Base-by-base conservation (phyloP, 2,113 vertebrate genomes). In the Drymodes brunneopygia region DNA sequence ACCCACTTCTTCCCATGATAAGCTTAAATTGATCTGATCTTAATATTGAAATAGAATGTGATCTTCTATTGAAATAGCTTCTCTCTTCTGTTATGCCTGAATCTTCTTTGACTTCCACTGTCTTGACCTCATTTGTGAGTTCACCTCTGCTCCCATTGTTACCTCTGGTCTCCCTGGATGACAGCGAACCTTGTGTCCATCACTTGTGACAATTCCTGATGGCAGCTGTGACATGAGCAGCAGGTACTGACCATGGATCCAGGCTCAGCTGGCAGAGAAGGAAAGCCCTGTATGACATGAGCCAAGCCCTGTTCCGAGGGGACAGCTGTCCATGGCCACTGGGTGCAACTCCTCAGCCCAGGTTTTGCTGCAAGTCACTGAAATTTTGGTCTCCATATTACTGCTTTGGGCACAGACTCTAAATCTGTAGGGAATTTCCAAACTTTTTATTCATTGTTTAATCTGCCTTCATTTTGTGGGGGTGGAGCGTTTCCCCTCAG, bases 371-470 rank as follows among this genome's bases (percentile, higher is more conserved):
- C 53, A n/a, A 60, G 24, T 61, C n/a, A 3, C 24, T 20, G 57
- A 47, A 60, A 54, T 53, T 36, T 57, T 86, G 40, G 6, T 48
- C 50, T 88, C 56, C 38, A 51, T 21, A 0, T 80, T 13, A 5
- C 47, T 73, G 33, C 72, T 50, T 38, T 9, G 58, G 51, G 47
- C 25, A 47, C 20, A 67, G 75, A 12, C 75, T 33, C 48, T 11
- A 15, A 25, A 51, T 78, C 47, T n/a, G 27, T 15, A 11, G 83
- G 91, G 89, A 95, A 91, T 84, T 95, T 92, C 89, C 77, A 69
- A 53, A 19, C 25, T 36, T 88, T 81, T 74, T 40, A 44, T 89
- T 87, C 65, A 53, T 64, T 89, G 81, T 95, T 90, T 89, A 75
- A 85, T 78, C 65, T 88, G 38, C 36, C 65, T n/a, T 42, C 20